Evolutionary conservation across 2,888 invertebrate species (phyloP).

Genomic region (Xanthia icteritia): DNA sequence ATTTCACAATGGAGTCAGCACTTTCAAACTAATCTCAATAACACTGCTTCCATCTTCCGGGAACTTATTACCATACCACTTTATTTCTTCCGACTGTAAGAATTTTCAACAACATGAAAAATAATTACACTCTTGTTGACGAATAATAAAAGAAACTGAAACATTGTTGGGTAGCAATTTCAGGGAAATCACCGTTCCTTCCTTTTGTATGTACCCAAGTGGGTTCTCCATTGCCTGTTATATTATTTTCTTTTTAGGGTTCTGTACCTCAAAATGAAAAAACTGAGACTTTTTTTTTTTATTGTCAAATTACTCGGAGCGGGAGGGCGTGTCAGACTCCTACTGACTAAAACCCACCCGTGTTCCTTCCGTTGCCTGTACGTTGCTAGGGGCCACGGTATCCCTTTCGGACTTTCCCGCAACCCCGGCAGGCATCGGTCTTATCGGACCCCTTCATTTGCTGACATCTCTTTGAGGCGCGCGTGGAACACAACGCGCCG

Average conservation of each 20-base stretch:
- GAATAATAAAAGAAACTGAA: conserved; percentile 62
- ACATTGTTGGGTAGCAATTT: conserved; percentile 58
- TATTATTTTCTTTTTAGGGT: conserved; percentile 14
- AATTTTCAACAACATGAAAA: conserved; percentile 55
- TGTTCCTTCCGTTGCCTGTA: no score
- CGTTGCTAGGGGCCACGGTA: no score
- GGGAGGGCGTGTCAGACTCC: no score
- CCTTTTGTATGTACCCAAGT: conserved; percentile 43
- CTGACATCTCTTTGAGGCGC: no score
- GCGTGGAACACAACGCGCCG: no score
- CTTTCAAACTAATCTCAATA: conserved; percentile 29
- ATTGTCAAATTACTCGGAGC: no score
- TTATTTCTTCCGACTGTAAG: conserved; percentile 28
- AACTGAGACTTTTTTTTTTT: no score
- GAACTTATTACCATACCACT: conserved; percentile 37
- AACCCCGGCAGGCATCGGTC: no score
- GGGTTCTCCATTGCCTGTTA: conserved; percentile 26
- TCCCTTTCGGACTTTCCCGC: no score
- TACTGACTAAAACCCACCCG: no score
- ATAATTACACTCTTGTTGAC: conserved; percentile 64
- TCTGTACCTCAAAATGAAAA: no score
- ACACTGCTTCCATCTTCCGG: conserved; percentile 5
- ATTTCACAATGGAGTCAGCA: not conserved
- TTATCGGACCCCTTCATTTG: no score
- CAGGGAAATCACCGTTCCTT: conserved; percentile 48